Conservation (phyloP, 2,888 invertebrate genomes). For the Hoplodrina blanda region DNA sequence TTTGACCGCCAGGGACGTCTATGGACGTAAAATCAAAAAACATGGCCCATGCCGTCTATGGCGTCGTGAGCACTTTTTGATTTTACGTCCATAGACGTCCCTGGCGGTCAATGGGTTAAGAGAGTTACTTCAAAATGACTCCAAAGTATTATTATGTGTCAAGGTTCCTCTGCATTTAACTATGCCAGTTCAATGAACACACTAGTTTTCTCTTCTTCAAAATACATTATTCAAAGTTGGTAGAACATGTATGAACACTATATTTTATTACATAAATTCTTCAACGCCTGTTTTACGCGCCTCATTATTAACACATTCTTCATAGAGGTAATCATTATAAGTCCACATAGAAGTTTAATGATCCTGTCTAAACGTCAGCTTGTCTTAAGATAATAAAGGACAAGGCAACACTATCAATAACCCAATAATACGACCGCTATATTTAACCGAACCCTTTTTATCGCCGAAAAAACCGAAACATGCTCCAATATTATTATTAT, state of each 20-base stretch:
- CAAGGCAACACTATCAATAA: conserved; percentile 48
- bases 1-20: too few species aligned
- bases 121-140: neutral
- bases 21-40: too few species aligned
- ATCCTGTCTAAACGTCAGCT: neutral
- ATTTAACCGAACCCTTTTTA: conserved; percentile 58
- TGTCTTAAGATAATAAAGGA: conserved; percentile 35
- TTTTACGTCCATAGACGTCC: too few species aligned
- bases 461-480: conserved; percentile 57
- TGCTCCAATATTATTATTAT: conserved; percentile 56
- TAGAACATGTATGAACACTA: too few species aligned
- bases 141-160: neutral
- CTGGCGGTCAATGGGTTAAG: too few species aligned
- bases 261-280: too few species aligned
- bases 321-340: conserved; percentile 1
- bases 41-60: too few species aligned
- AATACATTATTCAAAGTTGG: neutral
- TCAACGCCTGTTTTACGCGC: too few species aligned
- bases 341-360: neutral
- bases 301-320: neutral
- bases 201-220: neutral
- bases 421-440: conserved; percentile 46
- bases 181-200: neutral
- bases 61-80: too few species aligned
- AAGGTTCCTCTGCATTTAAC: neutral